These are phyloP conservation scores for Cheiracanthium punctorium DNA, from an alignment of 2,888 invertebrate species.

Conservation along the genomic window DNA sequence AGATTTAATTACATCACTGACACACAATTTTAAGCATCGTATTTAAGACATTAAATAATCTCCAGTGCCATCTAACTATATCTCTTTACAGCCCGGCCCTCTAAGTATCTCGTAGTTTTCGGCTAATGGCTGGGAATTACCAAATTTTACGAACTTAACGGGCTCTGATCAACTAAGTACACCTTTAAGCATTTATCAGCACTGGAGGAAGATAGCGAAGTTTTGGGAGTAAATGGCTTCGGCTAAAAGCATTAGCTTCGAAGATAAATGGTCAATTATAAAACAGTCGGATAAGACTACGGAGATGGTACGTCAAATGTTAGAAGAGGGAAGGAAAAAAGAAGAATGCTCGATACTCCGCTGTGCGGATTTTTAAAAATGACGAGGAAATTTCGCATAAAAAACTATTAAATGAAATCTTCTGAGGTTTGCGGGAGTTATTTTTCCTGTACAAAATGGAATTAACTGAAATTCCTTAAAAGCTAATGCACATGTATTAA, in stretches of 20 bases:
- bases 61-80: constrained; percentile 25
- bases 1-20: not conserved
- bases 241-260: not conserved
- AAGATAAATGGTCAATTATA: not conserved
- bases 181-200: constrained; percentile 47
- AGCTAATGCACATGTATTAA: too few species aligned
- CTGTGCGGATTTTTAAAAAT: too few species aligned
- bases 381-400: too few species aligned
- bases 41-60: not conserved
- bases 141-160: constrained; percentile 21
- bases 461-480: too few species aligned
- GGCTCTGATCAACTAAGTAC: constrained; percentile 12
- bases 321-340: too few species aligned
- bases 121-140: constrained; percentile 38
- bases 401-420: too few species aligned
- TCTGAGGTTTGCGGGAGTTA: too few species aligned
- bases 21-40: not conserved
- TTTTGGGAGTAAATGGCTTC: not conserved
- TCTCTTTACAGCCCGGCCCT: constrained; percentile 27
- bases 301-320: not conserved
- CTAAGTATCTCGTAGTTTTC: constrained; percentile 22
- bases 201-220: not conserved
- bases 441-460: too few species aligned
- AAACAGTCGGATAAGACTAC: not conserved
- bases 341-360: too few species aligned